Evolutionary conservation across 2,797 vertebrate species (phyloP).

Genomic region (Tachyglossus aculeatus): DNA sequence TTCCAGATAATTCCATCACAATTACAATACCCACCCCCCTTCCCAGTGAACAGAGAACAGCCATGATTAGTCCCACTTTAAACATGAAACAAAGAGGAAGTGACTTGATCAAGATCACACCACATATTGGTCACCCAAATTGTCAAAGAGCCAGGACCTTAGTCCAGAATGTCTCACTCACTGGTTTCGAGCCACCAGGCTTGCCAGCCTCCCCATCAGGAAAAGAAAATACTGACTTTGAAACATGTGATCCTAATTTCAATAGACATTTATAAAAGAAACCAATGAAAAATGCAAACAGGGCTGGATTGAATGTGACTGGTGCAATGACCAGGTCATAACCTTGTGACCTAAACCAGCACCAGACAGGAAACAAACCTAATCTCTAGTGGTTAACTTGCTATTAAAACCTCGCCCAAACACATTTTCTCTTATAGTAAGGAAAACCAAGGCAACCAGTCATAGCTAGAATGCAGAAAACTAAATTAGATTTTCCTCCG

Average conservation of each 20-base stretch:
- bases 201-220: neutral
- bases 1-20: no score
- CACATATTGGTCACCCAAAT: no score
- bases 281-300: slow-evolving; percentile 14
- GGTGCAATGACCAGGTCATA: slow-evolving; percentile 35
- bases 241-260: slow-evolving; percentile 5
- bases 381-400: slow-evolving; percentile 18
- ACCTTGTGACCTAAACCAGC: slow-evolving; percentile 34
- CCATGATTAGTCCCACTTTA: no score
- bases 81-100: no score
- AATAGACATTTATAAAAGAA: slow-evolving; percentile 32
- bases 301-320: neutral
- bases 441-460: slow-evolving; percentile 58
- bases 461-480: slow-evolving; percentile 42
- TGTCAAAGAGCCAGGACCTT: no score
- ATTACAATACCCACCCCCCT: no score
- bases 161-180: no score
- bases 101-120: no score
- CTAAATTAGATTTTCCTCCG: slow-evolving; percentile 51
- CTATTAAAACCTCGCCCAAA: slow-evolving; percentile 35
- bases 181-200: no score
- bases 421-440: slow-evolving; percentile 55
- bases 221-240: slow-evolving; percentile 31
- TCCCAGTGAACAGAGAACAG: no score
- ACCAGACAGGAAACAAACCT: slow-evolving; percentile 42